Evolutionary conservation across 2,797 vertebrate species (phyloP).

Genomic region (Lerista edwardsae): DNA sequence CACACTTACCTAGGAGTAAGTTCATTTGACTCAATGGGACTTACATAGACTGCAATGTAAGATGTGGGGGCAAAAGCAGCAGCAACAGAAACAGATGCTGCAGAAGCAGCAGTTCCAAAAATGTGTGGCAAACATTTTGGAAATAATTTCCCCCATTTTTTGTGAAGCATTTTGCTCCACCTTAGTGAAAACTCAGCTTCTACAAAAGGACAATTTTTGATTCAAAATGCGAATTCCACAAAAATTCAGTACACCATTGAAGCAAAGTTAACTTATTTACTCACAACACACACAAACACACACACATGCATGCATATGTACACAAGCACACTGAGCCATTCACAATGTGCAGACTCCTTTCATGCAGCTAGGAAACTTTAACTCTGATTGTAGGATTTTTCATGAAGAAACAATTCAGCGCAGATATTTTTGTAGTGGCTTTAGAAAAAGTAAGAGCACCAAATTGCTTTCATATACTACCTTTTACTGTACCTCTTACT

Average conservation of each 20-base stretch:
- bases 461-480: neutral
- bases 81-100: neutral
- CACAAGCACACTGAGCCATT: neutral
- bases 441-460: neutral
- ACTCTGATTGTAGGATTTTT: neutral
- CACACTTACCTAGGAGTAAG: no score
- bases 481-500: neutral
- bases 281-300: neutral
- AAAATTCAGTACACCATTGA: neutral
- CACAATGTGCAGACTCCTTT: neutral
- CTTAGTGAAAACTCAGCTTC: neutral
- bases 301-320: no score
- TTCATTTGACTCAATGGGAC: no score
- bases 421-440: neutral
- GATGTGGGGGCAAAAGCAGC: neutral
- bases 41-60: no score
- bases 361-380: neutral
- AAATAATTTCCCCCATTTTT: no score
- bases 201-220: neutral
- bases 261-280: neutral
- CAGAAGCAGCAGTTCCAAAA: neutral
- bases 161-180: no score
- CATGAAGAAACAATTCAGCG: neutral
- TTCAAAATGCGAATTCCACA: neutral
- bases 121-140: neutral